Evolutionary conservation across 2,113 vertebrate genomes (phyloP).

Genomic region (Peromyscus californicus): DNA sequence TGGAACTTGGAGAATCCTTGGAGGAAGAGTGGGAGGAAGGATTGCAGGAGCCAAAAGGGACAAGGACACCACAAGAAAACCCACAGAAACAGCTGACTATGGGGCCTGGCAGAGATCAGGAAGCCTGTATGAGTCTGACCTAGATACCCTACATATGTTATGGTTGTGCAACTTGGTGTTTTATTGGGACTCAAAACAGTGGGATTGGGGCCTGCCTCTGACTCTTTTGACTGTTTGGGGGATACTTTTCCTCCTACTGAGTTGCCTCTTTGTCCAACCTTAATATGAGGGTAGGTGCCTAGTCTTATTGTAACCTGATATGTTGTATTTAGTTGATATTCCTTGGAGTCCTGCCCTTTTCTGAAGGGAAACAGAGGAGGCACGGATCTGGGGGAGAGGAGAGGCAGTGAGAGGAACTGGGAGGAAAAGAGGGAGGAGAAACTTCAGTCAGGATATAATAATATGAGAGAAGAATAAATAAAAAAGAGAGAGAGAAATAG

Average conservation of each 20-base stretch:
- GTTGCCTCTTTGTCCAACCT: background rate
- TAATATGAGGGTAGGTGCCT: background rate
- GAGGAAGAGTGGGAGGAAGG: background rate
- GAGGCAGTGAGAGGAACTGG: background rate
- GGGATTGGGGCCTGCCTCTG: background rate
- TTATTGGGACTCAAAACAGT: background rate
- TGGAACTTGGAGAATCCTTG: background rate
- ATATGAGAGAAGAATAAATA: background rate
- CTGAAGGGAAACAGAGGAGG: background rate
- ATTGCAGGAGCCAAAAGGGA: background rate
- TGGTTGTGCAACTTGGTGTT: background rate
- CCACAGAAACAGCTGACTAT: background rate
- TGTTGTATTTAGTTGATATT: too few relatives aligned
- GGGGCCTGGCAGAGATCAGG: background rate
- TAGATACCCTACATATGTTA: background rate
- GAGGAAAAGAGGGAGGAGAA: background rate
- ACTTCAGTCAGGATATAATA: background rate
- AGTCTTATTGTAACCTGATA: background rate
- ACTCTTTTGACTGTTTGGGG: background rate
- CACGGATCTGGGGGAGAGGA: background rate
- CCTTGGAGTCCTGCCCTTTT: background rate
- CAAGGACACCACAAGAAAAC: background rate
- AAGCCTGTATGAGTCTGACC: background rate
- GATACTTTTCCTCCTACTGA: background rate
- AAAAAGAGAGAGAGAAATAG: background rate